Evolutionary conservation across 2,888 invertebrate species (phyloP), one percentile per base, ranked within the genome.

Genomic region (Netelia fuscicornis): DNA sequence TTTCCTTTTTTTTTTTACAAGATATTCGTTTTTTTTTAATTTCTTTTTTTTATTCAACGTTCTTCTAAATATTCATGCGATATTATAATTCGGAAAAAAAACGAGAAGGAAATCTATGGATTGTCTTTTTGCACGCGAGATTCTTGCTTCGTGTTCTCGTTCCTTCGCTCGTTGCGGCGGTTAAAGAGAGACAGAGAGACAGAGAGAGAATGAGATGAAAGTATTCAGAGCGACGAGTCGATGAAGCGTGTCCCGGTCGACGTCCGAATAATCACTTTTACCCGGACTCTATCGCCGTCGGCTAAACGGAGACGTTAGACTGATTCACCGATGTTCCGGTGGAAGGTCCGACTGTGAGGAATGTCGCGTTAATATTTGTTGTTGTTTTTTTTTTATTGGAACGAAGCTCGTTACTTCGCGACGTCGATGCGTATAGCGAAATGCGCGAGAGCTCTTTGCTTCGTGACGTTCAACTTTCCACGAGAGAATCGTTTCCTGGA

Each of bases 231-330:
- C 30, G 13, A 37, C 25, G 42, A 71, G 20, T 71, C 80, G 77
- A 81, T 72, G 81, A 72, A 84, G 76, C 84, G 81, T 84, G 70
- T 72, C 76, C 6, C 65, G 80, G 76, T 72, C 80, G 76, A 81
- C 44, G 81, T 72, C 65, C 84, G 44, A 77, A 84, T 81, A 77
- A 84, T 84, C 71, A 81, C 20, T 67, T 72, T 70, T 44, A 30
- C 48, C 30, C 62, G 78, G 13, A 68, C 68, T 75, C 71, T 64
- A 25, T 17, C 48, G 75, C 54, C 56, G 58, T 25, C 44, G 64
- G 52, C 52, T 30, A 62, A 58, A 42, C 44, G 60, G 30, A 70
- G 62, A 62, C 48, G 48, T 11, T 48, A 2, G 13, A 48, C 48
- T 30, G 30, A 48, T 48, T 48, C 13, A 11, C 48, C 48, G 48